phyloP scores from a whole-genome alignment of 2,888 invertebrate genomes.

The Dolomedes plantarius region DNA sequence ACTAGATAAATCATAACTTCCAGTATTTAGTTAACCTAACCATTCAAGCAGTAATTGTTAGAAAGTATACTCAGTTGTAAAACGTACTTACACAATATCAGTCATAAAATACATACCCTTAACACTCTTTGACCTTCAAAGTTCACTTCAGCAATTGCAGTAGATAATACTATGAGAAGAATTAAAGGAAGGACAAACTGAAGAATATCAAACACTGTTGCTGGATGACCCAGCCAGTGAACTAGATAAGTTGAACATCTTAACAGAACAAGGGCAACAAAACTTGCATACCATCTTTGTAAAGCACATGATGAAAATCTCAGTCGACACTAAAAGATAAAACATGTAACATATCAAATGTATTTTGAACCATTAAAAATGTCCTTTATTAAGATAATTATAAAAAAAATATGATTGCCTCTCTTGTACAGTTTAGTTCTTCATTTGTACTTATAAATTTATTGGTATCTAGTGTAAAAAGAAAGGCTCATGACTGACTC shows the following conservation, averaged over 20 bases:
- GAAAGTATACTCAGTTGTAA: too few species aligned
- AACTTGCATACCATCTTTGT: constrained; percentile 78
- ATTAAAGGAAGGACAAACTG: constrained; percentile 77
- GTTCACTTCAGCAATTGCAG: constrained; percentile 78
- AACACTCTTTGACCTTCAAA: constrained; percentile 77
- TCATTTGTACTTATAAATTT: too few species aligned
- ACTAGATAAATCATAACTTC: too few species aligned
- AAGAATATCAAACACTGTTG: constrained; percentile 76
- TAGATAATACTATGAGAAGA: constrained; percentile 76
- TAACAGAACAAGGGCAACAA: constrained; percentile 76
- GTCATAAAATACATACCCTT: constrained; percentile 75
- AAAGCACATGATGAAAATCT: constrained; percentile 76
- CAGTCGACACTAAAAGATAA: constrained; percentile 76
- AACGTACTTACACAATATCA: too few species aligned
- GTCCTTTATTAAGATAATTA: background rate
- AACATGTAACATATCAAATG: background rate
- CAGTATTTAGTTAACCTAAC: too few species aligned
- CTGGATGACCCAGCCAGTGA: constrained; percentile 77
- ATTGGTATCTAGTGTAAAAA: too few species aligned
- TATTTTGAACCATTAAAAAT: background rate
- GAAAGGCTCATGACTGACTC: too few species aligned
- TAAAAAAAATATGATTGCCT: background rate
- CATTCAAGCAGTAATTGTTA: too few species aligned
- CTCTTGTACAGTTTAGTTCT: too few species aligned
- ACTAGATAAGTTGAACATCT: constrained; percentile 77